Evolutionary conservation across 2,888 invertebrate species (phyloP), one percentile per base, ranked within the genome.

Genomic region (Sepioteuthis lessoniana): DNA sequence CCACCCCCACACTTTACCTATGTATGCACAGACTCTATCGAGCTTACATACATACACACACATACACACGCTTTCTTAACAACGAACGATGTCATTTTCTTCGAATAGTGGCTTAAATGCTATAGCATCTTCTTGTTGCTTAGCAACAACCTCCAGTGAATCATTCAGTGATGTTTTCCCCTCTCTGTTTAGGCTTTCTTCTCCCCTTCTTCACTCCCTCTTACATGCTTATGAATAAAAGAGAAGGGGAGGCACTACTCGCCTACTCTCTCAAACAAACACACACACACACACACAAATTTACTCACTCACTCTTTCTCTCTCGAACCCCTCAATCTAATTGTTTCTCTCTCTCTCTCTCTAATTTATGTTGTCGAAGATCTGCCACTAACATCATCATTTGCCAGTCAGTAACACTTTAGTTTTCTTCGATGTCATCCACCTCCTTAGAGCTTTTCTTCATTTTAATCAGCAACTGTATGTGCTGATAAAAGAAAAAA

Each of bases 121-220:
- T 92, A n/a, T 92, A 47, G 47, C 92, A 92, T 42, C 92, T 92
- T 92, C 92, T 92, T 92, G 92, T 92, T 92, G 92, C 92, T 92
- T 47, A 92, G 92, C 46, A 92, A 92, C 92, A 47, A 4, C 46
- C 38, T 47, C 25, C 25, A 25, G 25, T 92, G 46, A 92, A 92
- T 92, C 92, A 46, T 92, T 92, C 28, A 76, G 16, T 76, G 25
- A 76, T n/a, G 60, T 31, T 55, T 25, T 76, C 76, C 76, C 76
- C 76, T 76, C 76, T n/a, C 16, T 76, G 13, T n/a, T n/a, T 13
- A 0, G 76, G 19, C 10, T 19, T 19, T 76, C 0, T 76, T 76
- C 76, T 76, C n/a, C 76, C n/a, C n/a, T 76, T 76, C n/a, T 13
- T 76, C 76, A 76, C 76, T 35, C n/a, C 13, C n/a, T 76, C n/a